A percentile compares a stretch with the other conserved stretches of the same genome.
Conservation (phyloP, 37 sponge, comb jelly and placozoan genomes). For the Halichondria panicea region DNA sequence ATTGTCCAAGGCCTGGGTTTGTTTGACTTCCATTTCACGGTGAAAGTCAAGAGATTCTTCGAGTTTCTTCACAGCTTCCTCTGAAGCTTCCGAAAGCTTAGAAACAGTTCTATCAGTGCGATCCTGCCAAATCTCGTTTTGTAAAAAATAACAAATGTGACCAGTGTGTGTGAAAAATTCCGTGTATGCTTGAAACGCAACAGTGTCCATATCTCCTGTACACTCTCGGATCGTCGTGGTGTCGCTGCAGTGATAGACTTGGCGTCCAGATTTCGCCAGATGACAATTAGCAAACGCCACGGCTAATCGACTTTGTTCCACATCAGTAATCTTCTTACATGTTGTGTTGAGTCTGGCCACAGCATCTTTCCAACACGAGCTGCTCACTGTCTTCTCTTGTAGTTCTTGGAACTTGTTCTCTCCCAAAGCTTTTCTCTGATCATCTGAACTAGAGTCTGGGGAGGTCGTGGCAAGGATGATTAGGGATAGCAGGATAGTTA, state of each 20-base stretch:
- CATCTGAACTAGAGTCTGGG: too few species aligned
- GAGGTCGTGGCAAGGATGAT: too few species aligned
- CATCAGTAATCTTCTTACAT: conserved; percentile 42
- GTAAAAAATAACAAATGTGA: conserved; percentile 73
- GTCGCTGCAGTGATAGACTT: conserved; percentile 52
- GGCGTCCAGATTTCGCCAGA: conserved; percentile 38
- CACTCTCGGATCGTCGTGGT: conserved; percentile 44
- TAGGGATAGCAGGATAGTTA: too few species aligned
- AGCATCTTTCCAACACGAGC: too few species aligned
- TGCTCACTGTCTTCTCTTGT: too few species aligned
- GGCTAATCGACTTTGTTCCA: conserved; percentile 49
- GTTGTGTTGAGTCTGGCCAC: conserved; percentile 30
- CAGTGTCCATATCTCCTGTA: conserved; percentile 50
- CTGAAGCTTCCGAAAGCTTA: conserved; percentile 51
- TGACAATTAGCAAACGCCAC: conserved; percentile 80
- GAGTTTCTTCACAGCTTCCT: conserved; percentile 38
- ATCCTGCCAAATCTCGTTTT: conserved; percentile 72
- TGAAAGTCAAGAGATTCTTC: conserved; percentile 58
- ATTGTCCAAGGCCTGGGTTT: conserved; percentile 42
- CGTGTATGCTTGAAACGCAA: conserved; percentile 64
- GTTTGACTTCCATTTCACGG: conserved; percentile 34
- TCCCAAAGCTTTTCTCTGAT: too few species aligned
- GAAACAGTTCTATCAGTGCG: conserved; percentile 52
- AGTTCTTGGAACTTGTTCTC: too few species aligned
- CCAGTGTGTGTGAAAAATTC: conserved; percentile 80